Evolutionary conservation across 2,888 invertebrate species (phyloP), one percentile per base, ranked within the genome.

Genomic region (Sturmia bella): DNA sequence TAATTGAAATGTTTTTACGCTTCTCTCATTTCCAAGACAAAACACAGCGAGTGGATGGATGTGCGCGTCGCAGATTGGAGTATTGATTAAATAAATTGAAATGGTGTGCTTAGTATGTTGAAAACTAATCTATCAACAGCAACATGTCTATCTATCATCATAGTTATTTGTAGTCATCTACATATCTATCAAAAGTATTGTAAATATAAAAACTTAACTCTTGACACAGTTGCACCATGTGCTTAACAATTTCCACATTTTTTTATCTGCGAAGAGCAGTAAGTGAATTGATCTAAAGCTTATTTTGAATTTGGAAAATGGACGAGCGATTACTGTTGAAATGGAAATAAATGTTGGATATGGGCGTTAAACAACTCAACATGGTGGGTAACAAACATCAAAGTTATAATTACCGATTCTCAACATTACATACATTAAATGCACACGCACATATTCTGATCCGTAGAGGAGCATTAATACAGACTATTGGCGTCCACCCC

Each of bases 291-390:
- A 77, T 77, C 64, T 69, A 24, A 74, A 82, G 81, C 73, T 77
- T 77, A 77, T 77, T 77, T 77, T 50, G 45, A 39, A 73, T 70
- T 75, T 39, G 1, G 61, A 70, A 70, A 77, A 73, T 64, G 68
- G 73, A 63, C 77, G 69, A 21, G 41, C 37, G 45, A 64, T 21
- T 61, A 17, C 43, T 37, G 48, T 45, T 50, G 57, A 50, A 45
- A 63, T 63, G 37, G 61, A 63, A 72, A 57, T 57, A 50, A 72
- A 64, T 24, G 32, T n/a, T 74, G 57, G 57, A 70, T 64, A 69
- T 77, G 81, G 81, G 81, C 81, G 81, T 82, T 82, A 69, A 82
- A 70, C 77, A 82, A 64, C 73, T 69, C 81, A 69, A 74, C 70
- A 72, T 77, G 61, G 74, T 64, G 69, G 81, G 77, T 59, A 82